A percentile compares a stretch with the other conserved stretches of the same genome.
Evolutionary conservation across 2,797 vertebrate genomes (phyloP).

Genomic region (Aldrovandia affinis): DNA sequence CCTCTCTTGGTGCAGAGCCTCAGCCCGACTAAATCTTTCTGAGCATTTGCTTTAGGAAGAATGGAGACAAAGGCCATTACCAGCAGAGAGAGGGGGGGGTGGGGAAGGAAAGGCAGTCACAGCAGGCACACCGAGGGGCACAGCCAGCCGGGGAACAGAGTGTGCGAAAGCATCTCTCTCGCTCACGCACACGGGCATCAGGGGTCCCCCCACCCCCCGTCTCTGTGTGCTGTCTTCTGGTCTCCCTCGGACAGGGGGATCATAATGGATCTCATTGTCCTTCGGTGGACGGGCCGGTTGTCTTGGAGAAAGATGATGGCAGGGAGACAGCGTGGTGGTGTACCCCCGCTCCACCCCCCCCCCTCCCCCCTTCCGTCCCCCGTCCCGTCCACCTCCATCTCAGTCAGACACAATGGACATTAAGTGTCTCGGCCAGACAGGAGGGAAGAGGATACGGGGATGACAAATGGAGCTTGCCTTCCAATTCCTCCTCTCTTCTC

Average conservation of each 20-base stretch:
- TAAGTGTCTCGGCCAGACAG: background rate
- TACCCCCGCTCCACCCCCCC: background rate
- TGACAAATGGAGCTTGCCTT: background rate
- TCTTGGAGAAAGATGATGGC: background rate
- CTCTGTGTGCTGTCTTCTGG: background rate
- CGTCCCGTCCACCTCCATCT: background rate
- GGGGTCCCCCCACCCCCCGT: too few relatives aligned
- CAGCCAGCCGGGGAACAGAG: background rate
- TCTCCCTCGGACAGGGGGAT: background rate
- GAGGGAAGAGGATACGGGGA: background rate
- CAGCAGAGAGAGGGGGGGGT: background rate
- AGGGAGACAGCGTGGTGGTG: background rate
- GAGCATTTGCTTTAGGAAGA: background rate
- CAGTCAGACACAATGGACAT: conserved; percentile 27
- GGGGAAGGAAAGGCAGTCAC: too few relatives aligned
- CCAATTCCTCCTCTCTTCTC: background rate
- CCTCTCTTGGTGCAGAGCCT: too few relatives aligned
- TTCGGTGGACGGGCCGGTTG: background rate
- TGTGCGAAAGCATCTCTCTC: background rate
- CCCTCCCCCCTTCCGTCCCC: background rate
- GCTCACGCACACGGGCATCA: background rate
- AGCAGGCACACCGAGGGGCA: background rate
- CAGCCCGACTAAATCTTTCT: background rate
- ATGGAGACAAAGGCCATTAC: background rate
- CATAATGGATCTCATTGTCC: background rate